Percentiles rank a stretch among this genome's conserved stretches.
These are phyloP conservation scores for Pollachius pollachius DNA, from an alignment of 2,113 vertebrate genomes.

Conservation along the genomic window DNA sequence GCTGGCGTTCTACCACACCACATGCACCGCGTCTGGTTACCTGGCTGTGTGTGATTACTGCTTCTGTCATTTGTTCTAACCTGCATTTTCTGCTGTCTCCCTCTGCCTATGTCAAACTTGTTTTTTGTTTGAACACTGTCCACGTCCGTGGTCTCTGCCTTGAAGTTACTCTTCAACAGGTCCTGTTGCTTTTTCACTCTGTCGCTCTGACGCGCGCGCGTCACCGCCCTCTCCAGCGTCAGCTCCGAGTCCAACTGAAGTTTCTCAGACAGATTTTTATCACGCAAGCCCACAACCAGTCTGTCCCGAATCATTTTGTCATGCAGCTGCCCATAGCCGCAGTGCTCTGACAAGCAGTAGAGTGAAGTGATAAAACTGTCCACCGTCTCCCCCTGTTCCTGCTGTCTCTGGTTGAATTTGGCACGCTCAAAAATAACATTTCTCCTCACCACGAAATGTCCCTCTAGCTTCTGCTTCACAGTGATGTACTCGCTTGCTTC, in stretches of 20 bases:
- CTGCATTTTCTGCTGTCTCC: constrained; percentile 1
- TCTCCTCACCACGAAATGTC: background rate
- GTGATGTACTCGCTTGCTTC: background rate
- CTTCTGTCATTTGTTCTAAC: background rate
- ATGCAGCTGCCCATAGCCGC: background rate
- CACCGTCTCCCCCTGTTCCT: constrained; percentile 4
- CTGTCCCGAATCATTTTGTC: constrained; percentile 20
- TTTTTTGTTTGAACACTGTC: background rate
- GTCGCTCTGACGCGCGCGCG: background rate
- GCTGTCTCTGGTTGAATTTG: constrained; percentile 7
- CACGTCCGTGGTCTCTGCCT: background rate
- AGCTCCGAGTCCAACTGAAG: constrained; percentile 9
- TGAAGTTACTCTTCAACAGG: background rate
- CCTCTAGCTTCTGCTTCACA: background rate
- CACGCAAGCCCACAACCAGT: constrained; percentile 15
- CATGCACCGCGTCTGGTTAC: background rate
- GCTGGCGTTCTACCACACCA: background rate
- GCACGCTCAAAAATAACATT: constrained; percentile 12
- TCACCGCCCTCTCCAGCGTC: background rate
- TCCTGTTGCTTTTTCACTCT: constrained; percentile 2
- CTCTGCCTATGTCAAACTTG: background rate
- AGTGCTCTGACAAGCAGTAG: constrained; percentile 6
- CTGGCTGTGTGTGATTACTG: background rate
- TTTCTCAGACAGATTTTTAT: constrained; percentile 8
- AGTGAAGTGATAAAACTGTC: constrained; percentile 17